Conservation (phyloP, 1,140 invertebrate genomes). For the Melitaea cinxia region DNA sequence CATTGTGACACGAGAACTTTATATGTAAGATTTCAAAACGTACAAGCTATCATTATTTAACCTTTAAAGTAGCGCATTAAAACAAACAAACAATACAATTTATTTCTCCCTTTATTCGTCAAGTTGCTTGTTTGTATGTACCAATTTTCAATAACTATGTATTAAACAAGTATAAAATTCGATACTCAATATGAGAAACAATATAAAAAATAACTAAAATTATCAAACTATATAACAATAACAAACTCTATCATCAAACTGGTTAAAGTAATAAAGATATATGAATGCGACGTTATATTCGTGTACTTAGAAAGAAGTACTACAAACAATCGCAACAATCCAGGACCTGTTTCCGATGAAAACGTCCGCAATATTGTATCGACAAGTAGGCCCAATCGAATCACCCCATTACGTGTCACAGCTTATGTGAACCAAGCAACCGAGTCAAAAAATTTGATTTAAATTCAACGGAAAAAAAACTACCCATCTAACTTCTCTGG, state of each 20-base stretch:
- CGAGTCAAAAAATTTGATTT: neutral
- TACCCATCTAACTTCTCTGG: no score
- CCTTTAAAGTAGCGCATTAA: no score
- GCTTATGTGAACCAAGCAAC: neutral
- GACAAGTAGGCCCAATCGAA: constrained; percentile 27
- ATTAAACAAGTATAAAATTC: neutral
- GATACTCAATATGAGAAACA: neutral
- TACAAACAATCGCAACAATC: constrained; percentile 20
- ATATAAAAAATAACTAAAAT: neutral
- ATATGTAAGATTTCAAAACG: no score
- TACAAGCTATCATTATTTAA: no score
- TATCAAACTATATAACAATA: neutral
- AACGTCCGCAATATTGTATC: constrained; percentile 27
- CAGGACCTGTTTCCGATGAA: constrained; percentile 14
- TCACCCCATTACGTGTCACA: constrained; percentile 16
- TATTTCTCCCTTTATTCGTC: no score
- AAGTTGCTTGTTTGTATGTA: no score
- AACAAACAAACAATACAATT: no score
- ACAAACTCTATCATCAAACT: neutral
- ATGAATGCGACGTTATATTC: neutral
- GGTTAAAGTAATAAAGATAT: neutral
- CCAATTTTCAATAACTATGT: no score
- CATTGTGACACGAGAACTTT: no score
- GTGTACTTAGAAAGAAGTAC: constrained; percentile 6
- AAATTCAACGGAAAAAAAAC: no score